Conservation (phyloP, 1,140 invertebrate species). For the Drosophila pallidifrons region DNA sequence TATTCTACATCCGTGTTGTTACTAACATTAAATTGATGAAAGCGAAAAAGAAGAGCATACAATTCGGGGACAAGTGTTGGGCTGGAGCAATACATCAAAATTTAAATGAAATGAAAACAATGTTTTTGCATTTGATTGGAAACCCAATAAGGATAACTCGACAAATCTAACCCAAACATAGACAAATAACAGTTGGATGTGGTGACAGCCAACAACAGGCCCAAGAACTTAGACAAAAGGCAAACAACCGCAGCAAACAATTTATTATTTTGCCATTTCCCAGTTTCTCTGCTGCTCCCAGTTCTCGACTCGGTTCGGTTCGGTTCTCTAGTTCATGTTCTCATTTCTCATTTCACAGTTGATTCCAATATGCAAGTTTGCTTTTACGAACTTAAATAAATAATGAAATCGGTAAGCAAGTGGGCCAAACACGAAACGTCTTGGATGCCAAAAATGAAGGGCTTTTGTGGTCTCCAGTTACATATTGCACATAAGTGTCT, state of each 20-base stretch:
- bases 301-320: background rate
- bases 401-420: conserved; percentile 75
- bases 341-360: conserved; percentile 23
- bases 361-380: conserved; percentile 72
- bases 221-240: conserved; percentile 51
- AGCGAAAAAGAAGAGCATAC: background rate
- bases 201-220: conserved; percentile 21
- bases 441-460: conserved; percentile 26
- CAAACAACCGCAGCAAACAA: conserved; percentile 72
- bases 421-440: conserved; percentile 36
- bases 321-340: background rate
- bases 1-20: background rate
- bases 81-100: conserved; percentile 52
- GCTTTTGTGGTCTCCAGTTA: conserved; percentile 21
- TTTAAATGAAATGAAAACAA: conserved; percentile 83
- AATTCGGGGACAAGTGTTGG: background rate
- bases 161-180: conserved; percentile 47
- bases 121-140: conserved; percentile 68
- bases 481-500: conserved; percentile 9
- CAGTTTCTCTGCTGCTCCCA: conserved; percentile 4
- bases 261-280: conserved; percentile 77
- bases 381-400: conserved; percentile 74
- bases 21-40: conserved; percentile 16
- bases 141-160: conserved; percentile 47
- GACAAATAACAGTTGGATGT: conserved; percentile 46